These are phyloP conservation scores for Steinernema carpocapsae DNA, from an alignment of 2,888 invertebrate genomes.

Conservation along the genomic window DNA sequence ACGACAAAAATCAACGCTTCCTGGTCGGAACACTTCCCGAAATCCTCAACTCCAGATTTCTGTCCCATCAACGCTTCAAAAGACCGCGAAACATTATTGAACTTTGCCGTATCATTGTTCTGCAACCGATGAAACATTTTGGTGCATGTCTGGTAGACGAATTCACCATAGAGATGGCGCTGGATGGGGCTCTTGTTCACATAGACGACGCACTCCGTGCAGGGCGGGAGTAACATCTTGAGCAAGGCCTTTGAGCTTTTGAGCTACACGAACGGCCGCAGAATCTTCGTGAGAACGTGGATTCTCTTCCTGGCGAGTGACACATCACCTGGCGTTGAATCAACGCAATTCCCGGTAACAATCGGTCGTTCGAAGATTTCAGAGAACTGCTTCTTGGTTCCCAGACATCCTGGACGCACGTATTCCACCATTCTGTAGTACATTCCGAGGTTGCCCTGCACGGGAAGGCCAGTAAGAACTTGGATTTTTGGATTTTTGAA, in stretches of 20 bases:
- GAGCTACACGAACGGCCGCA: slow-evolving; percentile 95
- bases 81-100: slow-evolving; percentile 81
- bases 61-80: slow-evolving; percentile 98
- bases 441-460: slow-evolving; percentile 91
- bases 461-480: slow-evolving; percentile 82
- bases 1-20: slow-evolving; percentile 73
- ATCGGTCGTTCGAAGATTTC: slow-evolving; percentile 99
- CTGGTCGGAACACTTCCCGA: no score
- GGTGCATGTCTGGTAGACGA: slow-evolving; percentile 79
- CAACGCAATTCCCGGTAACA: slow-evolving; percentile 95
- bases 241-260: slow-evolving; percentile 77
- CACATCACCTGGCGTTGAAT: slow-evolving; percentile 91
- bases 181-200: slow-evolving; percentile 89
- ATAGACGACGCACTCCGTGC: slow-evolving; percentile 90
- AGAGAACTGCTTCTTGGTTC: slow-evolving; percentile 92
- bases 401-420: slow-evolving; percentile 94
- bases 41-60: no score
- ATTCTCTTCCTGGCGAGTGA: slow-evolving; percentile 91
- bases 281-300: slow-evolving; percentile 89
- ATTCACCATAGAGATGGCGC: slow-evolving; percentile 86
- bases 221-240: slow-evolving; percentile 87
- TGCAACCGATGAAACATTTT: no score
- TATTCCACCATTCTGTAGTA: slow-evolving; percentile 77
- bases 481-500: not conserved
- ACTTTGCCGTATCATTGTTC: no score